Evolutionary conservation across 2,888 invertebrate genomes (phyloP).

Genomic region (Melieria picta): DNA sequence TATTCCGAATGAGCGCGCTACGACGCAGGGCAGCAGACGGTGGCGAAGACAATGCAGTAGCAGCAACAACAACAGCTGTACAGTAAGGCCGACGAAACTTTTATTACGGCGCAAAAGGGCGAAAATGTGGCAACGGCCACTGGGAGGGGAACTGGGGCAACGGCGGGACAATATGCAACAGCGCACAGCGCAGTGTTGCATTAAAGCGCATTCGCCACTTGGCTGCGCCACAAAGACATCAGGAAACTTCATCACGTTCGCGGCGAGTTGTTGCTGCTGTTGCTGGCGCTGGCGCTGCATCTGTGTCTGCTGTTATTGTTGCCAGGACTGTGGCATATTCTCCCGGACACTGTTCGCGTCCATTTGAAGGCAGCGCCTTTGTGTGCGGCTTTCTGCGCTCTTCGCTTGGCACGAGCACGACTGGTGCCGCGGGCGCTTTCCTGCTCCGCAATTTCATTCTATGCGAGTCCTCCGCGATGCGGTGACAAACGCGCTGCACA

Average conservation of each 20-base stretch:
- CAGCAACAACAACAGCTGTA: constrained; percentile 11
- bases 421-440: no score
- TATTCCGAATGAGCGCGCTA: constrained; percentile 16
- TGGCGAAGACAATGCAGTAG: constrained; percentile 27
- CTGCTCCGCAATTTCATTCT: no score
- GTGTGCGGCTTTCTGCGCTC: no score
- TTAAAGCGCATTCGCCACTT: constrained; percentile 31
- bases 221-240: constrained; percentile 29
- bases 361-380: no score
- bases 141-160: neutral
- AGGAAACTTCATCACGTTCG: constrained; percentile 44
- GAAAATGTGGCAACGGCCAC: neutral
- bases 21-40: constrained; percentile 45
- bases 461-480: no score
- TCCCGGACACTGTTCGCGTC: neutral
- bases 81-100: neutral
- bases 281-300: neutral
- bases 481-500: no score
- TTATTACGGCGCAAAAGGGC: neutral
- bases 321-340: no score
- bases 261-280: constrained; percentile 37
- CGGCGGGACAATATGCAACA: constrained; percentile 3
- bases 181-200: constrained; percentile 18
- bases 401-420: no score
- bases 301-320: no score